Conservation (phyloP, 2,113 vertebrate species). For the Peromyscus californicus region DNA sequence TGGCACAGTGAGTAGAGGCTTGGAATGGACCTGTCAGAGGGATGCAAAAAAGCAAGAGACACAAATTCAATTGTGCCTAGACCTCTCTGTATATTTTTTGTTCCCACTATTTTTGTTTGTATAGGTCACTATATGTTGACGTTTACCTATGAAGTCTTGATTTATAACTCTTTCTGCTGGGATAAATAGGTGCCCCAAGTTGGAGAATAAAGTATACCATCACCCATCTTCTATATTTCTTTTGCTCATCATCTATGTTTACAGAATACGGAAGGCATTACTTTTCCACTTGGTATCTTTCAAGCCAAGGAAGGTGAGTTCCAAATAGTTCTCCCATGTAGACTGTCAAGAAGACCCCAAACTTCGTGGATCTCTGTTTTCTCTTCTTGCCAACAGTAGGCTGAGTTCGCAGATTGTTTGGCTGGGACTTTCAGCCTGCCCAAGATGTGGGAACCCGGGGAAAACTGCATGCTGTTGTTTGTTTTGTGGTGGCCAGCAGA, state of each 20-base stretch:
- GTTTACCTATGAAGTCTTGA: slow-evolving; percentile 23
- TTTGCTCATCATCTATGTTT: slow-evolving; percentile 47
- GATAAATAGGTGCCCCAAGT: slow-evolving; percentile 1
- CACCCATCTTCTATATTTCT: slow-evolving; percentile 29
- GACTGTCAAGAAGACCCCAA: slow-evolving; percentile 14
- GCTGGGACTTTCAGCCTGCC: slow-evolving; percentile 60
- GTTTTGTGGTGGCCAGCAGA: slow-evolving; percentile 47
- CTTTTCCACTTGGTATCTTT: slow-evolving; percentile 44
- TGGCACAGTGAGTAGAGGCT: background rate
- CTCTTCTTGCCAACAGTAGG: background rate
- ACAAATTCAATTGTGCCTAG: background rate
- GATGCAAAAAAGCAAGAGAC: background rate
- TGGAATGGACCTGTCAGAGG: background rate
- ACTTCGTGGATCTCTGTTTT: slow-evolving; percentile 57
- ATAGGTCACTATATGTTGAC: background rate
- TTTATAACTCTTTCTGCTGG: slow-evolving; percentile 12
- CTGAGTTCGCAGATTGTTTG: background rate
- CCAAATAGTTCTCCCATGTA: background rate
- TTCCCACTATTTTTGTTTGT: background rate
- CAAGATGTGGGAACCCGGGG: slow-evolving; percentile 61
- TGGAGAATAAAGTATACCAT: slow-evolving; percentile 19
- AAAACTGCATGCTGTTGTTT: slow-evolving; percentile 62
- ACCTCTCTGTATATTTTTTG: background rate
- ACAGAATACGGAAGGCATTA: background rate
- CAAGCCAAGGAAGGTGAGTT: slow-evolving; percentile 17